phyloP scores from a whole-genome alignment of 2,888 invertebrate genomes.

The Polyommatus icarus region DNA sequence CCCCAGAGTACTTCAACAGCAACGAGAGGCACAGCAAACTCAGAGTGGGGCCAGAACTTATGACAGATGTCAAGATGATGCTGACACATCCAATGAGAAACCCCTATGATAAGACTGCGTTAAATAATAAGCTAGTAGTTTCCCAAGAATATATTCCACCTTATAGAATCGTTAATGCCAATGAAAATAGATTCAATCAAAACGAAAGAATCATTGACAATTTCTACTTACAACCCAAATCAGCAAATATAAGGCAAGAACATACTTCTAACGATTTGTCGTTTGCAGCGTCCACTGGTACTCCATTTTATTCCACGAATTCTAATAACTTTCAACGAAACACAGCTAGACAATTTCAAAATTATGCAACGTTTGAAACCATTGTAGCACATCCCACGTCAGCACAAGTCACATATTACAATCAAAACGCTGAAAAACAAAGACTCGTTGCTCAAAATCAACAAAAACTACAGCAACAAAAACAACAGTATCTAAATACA shows the following conservation, averaged over 20 bases:
- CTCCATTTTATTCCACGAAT: conserved; percentile 56
- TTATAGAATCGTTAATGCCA: conserved; percentile 63
- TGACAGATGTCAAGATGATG: conserved; percentile 81
- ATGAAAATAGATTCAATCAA: conserved; percentile 56
- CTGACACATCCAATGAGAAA: conserved; percentile 73
- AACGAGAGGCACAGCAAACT: conserved; percentile 72
- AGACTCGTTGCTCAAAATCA: conserved; percentile 16
- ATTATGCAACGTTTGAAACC: background rate
- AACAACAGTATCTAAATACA: conserved; percentile 26
- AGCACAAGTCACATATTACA: conserved; percentile 20
- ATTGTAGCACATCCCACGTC: conserved; percentile 19
- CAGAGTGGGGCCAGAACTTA: conserved; percentile 76
- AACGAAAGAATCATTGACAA: conserved; percentile 59
- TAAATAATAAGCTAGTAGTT: conserved; percentile 61
- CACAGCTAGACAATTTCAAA: background rate
- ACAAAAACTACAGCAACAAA: background rate
- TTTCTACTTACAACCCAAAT: conserved; percentile 60
- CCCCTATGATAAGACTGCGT: conserved; percentile 60
- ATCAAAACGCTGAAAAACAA: conserved; percentile 15
- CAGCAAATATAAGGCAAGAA: conserved; percentile 54
- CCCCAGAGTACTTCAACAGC: conserved; percentile 63
- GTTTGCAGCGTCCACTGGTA: conserved; percentile 63
- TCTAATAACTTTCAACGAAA: conserved; percentile 42
- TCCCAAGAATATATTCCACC: conserved; percentile 75
- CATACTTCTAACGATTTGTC: conserved; percentile 51